phyloP scores from a whole-genome alignment of 2,797 vertebrate genomes.

The Sebastes variabilis region DNA sequence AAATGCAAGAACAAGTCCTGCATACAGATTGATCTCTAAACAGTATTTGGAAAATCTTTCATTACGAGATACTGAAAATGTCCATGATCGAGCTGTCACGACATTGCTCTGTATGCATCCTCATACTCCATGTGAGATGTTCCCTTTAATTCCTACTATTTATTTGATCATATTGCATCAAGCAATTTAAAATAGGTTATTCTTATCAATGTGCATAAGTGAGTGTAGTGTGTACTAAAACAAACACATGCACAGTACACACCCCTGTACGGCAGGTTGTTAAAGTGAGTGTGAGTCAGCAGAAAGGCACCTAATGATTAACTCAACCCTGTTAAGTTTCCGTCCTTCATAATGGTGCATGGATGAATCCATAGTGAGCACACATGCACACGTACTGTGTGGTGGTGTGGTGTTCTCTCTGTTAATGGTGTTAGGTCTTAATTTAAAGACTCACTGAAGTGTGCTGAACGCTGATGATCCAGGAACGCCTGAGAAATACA shows the following conservation, averaged over 20 bases:
- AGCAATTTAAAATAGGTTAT: background rate
- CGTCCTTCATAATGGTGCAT: background rate
- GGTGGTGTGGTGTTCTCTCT: background rate
- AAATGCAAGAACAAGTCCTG: background rate
- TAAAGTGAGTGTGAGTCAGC: slow-evolving; percentile 29
- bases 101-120: too few relatives aligned
- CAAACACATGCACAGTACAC: background rate
- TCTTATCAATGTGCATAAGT: background rate
- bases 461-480: slow-evolving; percentile 12
- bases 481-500: background rate
- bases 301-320: slow-evolving; percentile 41
- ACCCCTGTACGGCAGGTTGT: background rate
- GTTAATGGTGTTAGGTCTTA: background rate
- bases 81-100: too few relatives aligned
- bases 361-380: background rate
- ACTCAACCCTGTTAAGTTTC: background rate
- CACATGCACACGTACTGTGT: background rate
- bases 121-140: background rate
- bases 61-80: too few relatives aligned
- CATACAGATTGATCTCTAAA: background rate
- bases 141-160: background rate
- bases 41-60: background rate
- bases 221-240: background rate
- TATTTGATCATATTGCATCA: background rate
- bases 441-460: background rate